Percentiles rank a stretch among this genome's conserved stretches.
Conservation (phyloP, 2,113 vertebrate species). For the Rhinogobius similis region DNA sequence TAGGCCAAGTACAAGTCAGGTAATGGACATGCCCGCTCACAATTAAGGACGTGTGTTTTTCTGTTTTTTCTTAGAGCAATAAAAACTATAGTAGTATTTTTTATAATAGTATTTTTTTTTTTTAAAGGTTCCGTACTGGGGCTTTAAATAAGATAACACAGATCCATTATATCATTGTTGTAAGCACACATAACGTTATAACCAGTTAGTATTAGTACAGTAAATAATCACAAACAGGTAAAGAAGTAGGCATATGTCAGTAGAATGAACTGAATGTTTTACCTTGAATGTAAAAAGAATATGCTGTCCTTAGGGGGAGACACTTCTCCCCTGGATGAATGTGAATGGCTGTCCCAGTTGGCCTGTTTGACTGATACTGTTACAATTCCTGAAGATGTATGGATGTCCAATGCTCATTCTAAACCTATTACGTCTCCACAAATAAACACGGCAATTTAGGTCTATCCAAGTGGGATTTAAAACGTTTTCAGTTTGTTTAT, state of each 20-base stretch:
- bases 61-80: no score
- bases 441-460: not conserved
- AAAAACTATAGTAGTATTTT: no score
- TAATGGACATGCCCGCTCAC: no score
- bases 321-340: not conserved
- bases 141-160: no score
- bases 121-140: no score
- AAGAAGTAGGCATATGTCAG: not conserved
- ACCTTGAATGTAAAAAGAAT: not conserved
- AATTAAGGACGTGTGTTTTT: no score
- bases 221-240: not conserved
- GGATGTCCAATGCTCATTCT: constrained; percentile 15
- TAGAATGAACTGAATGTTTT: not conserved
- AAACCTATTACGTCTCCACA: constrained; percentile 19
- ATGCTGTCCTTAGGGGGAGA: not conserved
- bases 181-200: no score
- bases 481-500: not conserved
- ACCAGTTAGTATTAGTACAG: no score
- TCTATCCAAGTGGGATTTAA: not conserved
- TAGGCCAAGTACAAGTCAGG: no score
- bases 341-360: not conserved
- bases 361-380: not conserved
- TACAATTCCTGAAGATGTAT: not conserved
- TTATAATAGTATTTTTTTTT: no score
- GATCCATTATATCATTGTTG: no score